Evolutionary conservation across 2,113 vertebrate species (phyloP), one percentile per base, ranked within the genome.

Genomic region (Paralichthys olivaceus): DNA sequence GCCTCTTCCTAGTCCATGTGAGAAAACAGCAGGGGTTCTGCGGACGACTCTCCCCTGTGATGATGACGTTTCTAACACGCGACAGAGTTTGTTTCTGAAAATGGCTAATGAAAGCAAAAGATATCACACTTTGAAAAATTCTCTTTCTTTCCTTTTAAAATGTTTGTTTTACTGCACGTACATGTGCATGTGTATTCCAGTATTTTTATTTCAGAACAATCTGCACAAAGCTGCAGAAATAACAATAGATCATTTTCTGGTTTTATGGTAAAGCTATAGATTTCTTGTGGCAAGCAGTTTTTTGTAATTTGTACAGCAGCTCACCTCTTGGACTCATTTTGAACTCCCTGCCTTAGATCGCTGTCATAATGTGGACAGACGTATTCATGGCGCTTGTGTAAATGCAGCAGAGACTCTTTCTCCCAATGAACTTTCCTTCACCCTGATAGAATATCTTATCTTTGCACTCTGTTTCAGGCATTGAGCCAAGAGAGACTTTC

Each of bases 371-470:
- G 69, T 29, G 73, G 76, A 84, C 84, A 69, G 69, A 80, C 40
- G 32, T 73, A 55, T 81, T 77, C 64, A 72, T 29, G 47, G 65
- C 8, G 15, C 77, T 78, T 72, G 71, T 34, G 80, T 83, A 72
- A 86, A 75, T 68, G 69, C 60, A 63, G 37, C 37, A 69, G 71
- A 80, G 79, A 84, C 0, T 19, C 58, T 77, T 74, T 85, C 61
- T 86, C 57, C 67, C 64, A 2, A 11, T 89, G 90, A 93, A 93
- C 91, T 93, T 61, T 70, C 75, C 75, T 80, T 91, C 89, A 90
- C 91, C 91, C 80, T 58, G 25, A 85, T 79, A 70, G 82, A 88
- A 78, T 84, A 89, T 88, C 87, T 92, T 90, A 92, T 90, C 87
- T 89, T 63, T 72, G 54, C 54, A 56, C 82, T 84, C 53, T 69